Conservation (phyloP, 2,797 vertebrate species). For the Salmo trutta region DNA sequence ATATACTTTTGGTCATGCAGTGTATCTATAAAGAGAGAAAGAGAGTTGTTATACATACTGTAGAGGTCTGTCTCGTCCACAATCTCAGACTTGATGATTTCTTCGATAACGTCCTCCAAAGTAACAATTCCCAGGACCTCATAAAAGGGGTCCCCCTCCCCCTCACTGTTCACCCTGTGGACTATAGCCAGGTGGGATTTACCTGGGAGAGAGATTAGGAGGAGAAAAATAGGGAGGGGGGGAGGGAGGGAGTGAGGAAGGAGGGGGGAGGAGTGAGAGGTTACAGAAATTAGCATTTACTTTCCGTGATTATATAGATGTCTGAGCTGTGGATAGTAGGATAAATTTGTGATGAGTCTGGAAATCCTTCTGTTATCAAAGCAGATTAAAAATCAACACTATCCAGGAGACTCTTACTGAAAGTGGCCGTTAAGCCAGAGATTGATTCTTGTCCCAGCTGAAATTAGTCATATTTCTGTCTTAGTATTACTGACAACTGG, state of each 20-base stretch:
- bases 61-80: constrained; percentile 97
- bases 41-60: constrained; percentile 77
- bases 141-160: constrained; percentile 96
- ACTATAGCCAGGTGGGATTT: constrained; percentile 97
- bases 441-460: background rate
- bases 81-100: constrained; percentile 99
- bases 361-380: background rate
- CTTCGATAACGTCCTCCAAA: constrained; percentile 96
- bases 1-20: too few species aligned
- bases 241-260: too few species aligned
- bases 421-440: background rate
- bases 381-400: background rate
- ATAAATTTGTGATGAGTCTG: background rate
- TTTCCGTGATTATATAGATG: too few species aligned
- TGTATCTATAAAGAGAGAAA: too few species aligned
- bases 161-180: constrained; percentile 94
- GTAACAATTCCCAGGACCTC: constrained; percentile 98
- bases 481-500: background rate
- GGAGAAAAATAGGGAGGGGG: too few species aligned
- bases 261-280: background rate
- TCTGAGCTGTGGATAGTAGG: background rate
- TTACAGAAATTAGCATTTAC: background rate
- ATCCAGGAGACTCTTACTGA: background rate
- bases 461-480: background rate
- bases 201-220: constrained; percentile 69